Conservation (phyloP, 2,113 vertebrate genomes). For the Lontra canadensis region DNA sequence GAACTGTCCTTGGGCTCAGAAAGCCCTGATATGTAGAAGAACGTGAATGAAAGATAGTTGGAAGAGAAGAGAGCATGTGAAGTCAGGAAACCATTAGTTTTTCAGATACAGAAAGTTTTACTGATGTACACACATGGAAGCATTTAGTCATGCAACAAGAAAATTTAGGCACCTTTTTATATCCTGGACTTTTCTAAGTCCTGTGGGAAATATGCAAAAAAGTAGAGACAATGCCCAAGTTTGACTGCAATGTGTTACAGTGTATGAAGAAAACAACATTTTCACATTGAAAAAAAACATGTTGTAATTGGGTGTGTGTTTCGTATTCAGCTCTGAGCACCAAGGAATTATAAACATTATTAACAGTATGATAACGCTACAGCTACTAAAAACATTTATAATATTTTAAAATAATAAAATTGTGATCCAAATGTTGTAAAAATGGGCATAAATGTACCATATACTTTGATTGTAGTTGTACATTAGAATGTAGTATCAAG, state of each 20-base stretch:
- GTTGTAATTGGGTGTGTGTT: not conserved
- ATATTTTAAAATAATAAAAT: conserved; percentile 60
- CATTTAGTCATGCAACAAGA: not conserved
- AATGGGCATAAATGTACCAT: conserved; percentile 35
- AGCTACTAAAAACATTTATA: conserved; percentile 58
- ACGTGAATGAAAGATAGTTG: not conserved
- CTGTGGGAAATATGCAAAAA: not conserved
- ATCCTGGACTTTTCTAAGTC: not conserved
- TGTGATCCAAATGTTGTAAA: conserved; percentile 53
- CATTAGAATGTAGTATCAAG: conserved; percentile 6
- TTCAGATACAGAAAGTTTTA: conserved; percentile 7
- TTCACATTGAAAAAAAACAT: not conserved
- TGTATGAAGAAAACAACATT: not conserved
- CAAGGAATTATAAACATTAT: not conserved
- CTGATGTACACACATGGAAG: not conserved
- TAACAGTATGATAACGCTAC: conserved; percentile 41
- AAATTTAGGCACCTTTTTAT: not conserved
- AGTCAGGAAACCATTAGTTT: not conserved
- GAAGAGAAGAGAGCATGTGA: not conserved
- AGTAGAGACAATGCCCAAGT: not conserved
- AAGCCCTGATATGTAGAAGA: not conserved
- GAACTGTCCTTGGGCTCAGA: not conserved
- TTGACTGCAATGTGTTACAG: not conserved
- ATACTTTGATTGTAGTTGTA: conserved; percentile 15
- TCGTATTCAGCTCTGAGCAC: not conserved